Base-by-base conservation (phyloP, 2,797 vertebrate species). In the Hippoglossus hippoglossus region DNA sequence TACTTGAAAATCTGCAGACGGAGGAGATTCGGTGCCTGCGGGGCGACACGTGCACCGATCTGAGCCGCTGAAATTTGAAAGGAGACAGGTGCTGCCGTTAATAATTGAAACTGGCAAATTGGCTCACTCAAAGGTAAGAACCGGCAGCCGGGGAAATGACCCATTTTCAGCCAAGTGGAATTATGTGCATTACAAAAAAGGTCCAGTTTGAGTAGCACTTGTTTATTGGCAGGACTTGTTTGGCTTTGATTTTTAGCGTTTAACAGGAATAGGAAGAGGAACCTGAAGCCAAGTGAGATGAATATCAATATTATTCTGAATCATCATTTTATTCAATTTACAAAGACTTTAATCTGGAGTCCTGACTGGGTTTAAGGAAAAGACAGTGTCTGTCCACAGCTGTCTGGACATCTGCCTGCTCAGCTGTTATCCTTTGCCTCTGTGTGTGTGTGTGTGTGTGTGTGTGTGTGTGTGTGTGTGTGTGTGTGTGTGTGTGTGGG, bases 31-130 rank as follows among this genome's bases (percentile, higher is more conserved):
- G 81, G 58, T 59, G 61, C 76, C 77, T 62, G 72, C 53, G 16
- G 70, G 71, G 71, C 66, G 24, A 53, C 70, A 74, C 21, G 19
- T 51, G 12, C 61, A 55, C 12, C 22, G 73, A 87, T 83, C 73
- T 56, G 70, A 83, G 69, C 61, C 64, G 12, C 61, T 66, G 60
- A 63, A 71, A 79, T 84, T 73, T 87, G 63, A 91, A 89, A 81
- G 67, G 77, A 86, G 84, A 83, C 88, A 90, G 89, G 83, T 90
- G 82, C 77, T 76, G 71, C 70, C 72, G 83, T 91, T 80, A 87
- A 89, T 91, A 89, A 92, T 92, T 93, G 75, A 91, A 88, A 78
- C 41, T 36, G 83, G 71, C 76, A 89, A 92, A 90, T 91, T 90
- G 82, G 81, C 90, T 82, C 71, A 74, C 57, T 89, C 84, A 80